Evolutionary conservation across 2,113 vertebrate genomes (phyloP).

Genomic region (Erythrocercus mccallii): DNA sequence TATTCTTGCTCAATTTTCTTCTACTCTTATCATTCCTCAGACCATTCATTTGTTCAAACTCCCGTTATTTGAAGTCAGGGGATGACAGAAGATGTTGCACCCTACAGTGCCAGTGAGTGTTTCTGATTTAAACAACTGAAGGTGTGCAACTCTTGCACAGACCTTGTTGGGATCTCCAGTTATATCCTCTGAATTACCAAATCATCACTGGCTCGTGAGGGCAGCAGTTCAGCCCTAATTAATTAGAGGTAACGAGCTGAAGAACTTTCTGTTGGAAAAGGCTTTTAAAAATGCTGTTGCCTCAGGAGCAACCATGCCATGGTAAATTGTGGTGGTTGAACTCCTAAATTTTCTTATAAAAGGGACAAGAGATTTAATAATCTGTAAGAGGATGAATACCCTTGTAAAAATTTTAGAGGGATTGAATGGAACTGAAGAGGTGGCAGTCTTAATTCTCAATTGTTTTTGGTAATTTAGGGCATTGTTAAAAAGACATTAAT

Average conservation of each 20-base stretch:
- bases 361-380: not conserved
- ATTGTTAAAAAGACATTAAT: not conserved
- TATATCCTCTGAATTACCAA: not conserved
- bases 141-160: not conserved
- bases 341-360: not conserved
- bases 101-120: too few species aligned
- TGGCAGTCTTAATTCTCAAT: not conserved
- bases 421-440: not conserved
- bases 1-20: not conserved
- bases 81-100: not conserved
- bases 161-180: not conserved
- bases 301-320: not conserved
- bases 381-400: not conserved
- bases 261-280: not conserved
- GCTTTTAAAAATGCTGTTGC: not conserved
- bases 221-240: not conserved
- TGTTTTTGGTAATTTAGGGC: not conserved
- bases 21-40: not conserved
- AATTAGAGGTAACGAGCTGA: not conserved
- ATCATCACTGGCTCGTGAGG: not conserved
- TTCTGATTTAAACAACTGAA: not conserved
- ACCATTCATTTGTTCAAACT: not conserved
- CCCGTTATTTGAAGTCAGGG: not conserved
- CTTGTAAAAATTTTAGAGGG: not conserved
- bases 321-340: not conserved